phyloP scores from a whole-genome alignment of 2,888 invertebrate genomes.

The Adela reaumurella region DNA sequence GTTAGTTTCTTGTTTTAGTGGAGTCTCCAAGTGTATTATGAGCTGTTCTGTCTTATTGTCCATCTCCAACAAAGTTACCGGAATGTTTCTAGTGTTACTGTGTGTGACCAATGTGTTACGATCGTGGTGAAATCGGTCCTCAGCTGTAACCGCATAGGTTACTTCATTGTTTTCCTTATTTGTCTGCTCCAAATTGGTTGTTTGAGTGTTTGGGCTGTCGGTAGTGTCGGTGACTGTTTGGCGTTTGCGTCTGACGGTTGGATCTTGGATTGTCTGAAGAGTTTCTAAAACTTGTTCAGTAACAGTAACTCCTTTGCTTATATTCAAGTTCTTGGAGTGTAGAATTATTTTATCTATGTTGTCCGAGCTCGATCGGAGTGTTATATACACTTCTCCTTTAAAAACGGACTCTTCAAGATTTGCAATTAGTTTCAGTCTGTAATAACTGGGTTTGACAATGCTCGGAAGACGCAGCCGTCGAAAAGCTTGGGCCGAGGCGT shows the following conservation, averaged over 20 bases:
- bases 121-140: too few species aligned
- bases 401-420: constrained; percentile 42
- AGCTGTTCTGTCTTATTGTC: constrained; percentile 34
- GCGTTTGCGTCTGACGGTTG: constrained; percentile 20
- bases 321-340: constrained; percentile 46
- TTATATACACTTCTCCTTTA: constrained; percentile 44
- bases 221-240: constrained; percentile 13
- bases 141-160: too few species aligned
- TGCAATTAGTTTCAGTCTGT: constrained; percentile 53
- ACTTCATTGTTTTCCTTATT: neutral
- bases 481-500: constrained; percentile 22
- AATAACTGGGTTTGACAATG: constrained; percentile 50
- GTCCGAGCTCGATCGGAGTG: constrained; percentile 29
- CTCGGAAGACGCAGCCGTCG: constrained; percentile 33
- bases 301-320: constrained; percentile 31
- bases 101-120: constrained; percentile 30
- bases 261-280: constrained; percentile 19
- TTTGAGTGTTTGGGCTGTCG: neutral
- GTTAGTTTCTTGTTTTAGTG: constrained; percentile 40
- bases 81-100: constrained; percentile 32
- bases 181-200: neutral
- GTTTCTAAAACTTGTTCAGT: constrained; percentile 45
- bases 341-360: constrained; percentile 41
- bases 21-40: constrained; percentile 27
- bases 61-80: constrained; percentile 24